Conservation (phyloP, 2,888 invertebrate genomes). For the Brenthis daphne region DNA sequence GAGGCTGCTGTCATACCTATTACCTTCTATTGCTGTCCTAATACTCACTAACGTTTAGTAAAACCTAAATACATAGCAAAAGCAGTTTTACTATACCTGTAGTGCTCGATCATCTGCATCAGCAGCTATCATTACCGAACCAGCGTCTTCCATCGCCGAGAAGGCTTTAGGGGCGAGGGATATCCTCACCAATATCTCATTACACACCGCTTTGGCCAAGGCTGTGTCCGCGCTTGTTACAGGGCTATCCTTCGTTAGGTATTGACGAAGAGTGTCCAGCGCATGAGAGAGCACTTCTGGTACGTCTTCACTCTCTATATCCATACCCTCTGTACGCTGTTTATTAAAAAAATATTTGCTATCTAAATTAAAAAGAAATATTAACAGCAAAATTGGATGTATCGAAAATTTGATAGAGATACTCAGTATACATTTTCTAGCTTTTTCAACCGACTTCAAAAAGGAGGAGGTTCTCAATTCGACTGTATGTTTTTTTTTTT, state of each 20-base stretch:
- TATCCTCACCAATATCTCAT: conserved; percentile 63
- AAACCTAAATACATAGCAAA: neutral
- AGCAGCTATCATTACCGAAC: conserved; percentile 63
- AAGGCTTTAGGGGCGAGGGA: conserved; percentile 64
- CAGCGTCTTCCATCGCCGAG: conserved; percentile 85
- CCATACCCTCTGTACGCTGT: conserved; percentile 69
- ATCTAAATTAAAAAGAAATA: neutral
- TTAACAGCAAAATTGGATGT: neutral
- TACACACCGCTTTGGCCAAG: conserved; percentile 61
- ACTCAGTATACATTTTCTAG: too few relatives aligned
- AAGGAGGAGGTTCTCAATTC: too few relatives aligned
- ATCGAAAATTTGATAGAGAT: too few relatives aligned
- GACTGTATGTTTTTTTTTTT: too few relatives aligned
- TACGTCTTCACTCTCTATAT: conserved; percentile 67
- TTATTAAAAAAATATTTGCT: neutral
- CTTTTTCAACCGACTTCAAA: too few relatives aligned
- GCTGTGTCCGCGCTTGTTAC: conserved; percentile 52
- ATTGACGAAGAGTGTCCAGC: conserved; percentile 66
- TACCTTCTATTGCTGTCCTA: too few relatives aligned
- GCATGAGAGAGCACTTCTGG: conserved; percentile 66
- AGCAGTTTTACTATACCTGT: conserved; percentile 55
- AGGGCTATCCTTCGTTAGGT: conserved; percentile 47
- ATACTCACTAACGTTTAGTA: too few relatives aligned
- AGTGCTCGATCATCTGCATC: conserved; percentile 65
- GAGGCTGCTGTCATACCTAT: too few relatives aligned